These are phyloP conservation scores for Cheirogaleus medius DNA, from an alignment of 2,113 vertebrate species.

Conservation along the genomic window DNA sequence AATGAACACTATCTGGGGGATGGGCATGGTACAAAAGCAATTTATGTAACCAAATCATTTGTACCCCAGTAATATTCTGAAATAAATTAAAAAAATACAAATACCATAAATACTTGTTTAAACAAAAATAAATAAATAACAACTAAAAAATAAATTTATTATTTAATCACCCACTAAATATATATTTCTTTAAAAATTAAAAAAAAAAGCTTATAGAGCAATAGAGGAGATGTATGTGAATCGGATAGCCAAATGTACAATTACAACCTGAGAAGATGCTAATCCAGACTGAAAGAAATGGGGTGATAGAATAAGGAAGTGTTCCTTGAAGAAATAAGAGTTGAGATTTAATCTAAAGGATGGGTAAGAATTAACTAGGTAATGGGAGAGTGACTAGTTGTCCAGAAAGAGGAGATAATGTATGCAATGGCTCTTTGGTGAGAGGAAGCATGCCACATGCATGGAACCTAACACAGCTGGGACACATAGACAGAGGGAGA, in stretches of 20 bases:
- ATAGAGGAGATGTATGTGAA: not conserved
- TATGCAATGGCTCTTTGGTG: not conserved
- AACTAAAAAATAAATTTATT: no score
- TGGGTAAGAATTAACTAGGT: not conserved
- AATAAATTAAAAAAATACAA: no score
- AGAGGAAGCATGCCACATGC: not conserved
- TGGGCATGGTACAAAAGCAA: no score
- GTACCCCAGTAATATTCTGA: no score
- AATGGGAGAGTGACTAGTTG: not conserved
- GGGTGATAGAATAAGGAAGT: not conserved
- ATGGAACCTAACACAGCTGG: not conserved
- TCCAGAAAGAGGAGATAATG: not conserved
- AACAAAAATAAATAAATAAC: no score
- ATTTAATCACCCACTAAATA: no score
- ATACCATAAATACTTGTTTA: no score
- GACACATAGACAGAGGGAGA: not conserved
- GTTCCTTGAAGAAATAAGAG: not conserved
- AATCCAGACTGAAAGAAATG: not conserved
- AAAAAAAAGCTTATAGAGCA: not conserved
- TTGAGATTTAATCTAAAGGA: not conserved
- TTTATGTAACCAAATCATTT: no score
- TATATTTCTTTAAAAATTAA: no score
- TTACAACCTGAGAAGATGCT: not conserved
- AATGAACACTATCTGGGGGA: no score
- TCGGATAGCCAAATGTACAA: not conserved